Evolutionary conservation across 2,888 invertebrate species (phyloP).

Genomic region (Tridacna crocea): DNA sequence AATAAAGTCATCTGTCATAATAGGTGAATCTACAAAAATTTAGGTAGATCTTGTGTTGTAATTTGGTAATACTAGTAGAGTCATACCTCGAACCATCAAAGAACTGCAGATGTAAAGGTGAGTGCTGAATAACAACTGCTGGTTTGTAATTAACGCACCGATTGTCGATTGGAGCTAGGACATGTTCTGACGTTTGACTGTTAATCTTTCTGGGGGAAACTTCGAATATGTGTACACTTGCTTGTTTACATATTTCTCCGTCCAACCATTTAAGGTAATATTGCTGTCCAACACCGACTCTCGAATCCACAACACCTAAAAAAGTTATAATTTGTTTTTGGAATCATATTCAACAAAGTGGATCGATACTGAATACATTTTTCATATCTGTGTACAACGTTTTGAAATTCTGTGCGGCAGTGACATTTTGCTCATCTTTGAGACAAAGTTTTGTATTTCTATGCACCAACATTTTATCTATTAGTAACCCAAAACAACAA

Average conservation of each 20-base stretch:
- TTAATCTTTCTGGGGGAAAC: conserved; percentile 46
- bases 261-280: conserved; percentile 79
- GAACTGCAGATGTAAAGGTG: conserved; percentile 37
- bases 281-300: conserved; percentile 73
- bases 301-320: conserved; percentile 75
- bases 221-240: conserved; percentile 78
- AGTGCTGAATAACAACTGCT: conserved; percentile 41
- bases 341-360: too few species aligned
- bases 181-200: conserved; percentile 29
- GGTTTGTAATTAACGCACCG: conserved; percentile 35
- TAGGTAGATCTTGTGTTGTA: neutral
- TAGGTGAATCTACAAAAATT: neutral
- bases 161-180: conserved; percentile 42
- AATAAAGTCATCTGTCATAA: too few species aligned
- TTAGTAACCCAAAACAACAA: too few species aligned
- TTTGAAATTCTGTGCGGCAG: too few species aligned
- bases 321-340: neutral
- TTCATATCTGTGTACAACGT: too few species aligned
- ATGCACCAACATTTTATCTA: too few species aligned
- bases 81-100: conserved; percentile 40
- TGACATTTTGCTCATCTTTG: too few species aligned
- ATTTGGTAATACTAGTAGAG: too few species aligned
- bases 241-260: conserved; percentile 72
- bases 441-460: too few species aligned
- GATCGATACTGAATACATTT: too few species aligned